Percentiles rank a stretch among this genome's conserved stretches.
Conservation (phyloP, 1,140 invertebrate species). For the Drosophila willistoni region DNA sequence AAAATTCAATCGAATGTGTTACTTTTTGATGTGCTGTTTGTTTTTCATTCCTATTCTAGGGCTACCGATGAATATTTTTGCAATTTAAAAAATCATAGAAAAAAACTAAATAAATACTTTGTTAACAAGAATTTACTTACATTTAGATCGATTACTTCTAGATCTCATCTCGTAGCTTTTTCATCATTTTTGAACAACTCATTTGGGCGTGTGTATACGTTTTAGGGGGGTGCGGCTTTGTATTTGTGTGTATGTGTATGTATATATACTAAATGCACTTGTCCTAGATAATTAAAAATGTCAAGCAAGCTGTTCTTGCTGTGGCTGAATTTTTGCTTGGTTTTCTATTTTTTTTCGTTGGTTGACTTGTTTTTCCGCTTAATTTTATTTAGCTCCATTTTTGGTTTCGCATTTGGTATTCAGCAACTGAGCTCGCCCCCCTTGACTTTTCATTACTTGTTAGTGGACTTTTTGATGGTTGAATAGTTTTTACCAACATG, state of each 20-base stretch:
- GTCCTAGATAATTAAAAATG: constrained; percentile 78
- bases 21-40: too few relatives aligned
- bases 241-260: constrained; percentile 15
- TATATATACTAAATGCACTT: constrained; percentile 66
- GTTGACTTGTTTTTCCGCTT: constrained; percentile 20
- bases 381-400: constrained; percentile 22
- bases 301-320: constrained; percentile 42
- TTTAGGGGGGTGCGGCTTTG: constrained; percentile 1
- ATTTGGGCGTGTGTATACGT: constrained; percentile 17
- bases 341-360: constrained; percentile 18
- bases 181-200: not conserved
- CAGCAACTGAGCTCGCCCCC: constrained; percentile 24
- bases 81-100: too few relatives aligned
- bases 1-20: too few relatives aligned
- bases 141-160: not conserved
- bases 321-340: constrained; percentile 32
- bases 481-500: constrained; percentile 61
- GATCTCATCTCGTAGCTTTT: constrained; percentile 29
- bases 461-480: constrained; percentile 38
- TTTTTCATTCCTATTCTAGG: too few relatives aligned
- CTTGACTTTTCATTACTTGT: constrained; percentile 32
- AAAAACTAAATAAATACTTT: not conserved
- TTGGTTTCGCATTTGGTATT: constrained; percentile 41
- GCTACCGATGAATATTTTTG: too few relatives aligned
- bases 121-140: constrained; percentile 50